Evolutionary conservation across 2,113 vertebrate species (phyloP).

Genomic region (Lathamus discolor): DNA sequence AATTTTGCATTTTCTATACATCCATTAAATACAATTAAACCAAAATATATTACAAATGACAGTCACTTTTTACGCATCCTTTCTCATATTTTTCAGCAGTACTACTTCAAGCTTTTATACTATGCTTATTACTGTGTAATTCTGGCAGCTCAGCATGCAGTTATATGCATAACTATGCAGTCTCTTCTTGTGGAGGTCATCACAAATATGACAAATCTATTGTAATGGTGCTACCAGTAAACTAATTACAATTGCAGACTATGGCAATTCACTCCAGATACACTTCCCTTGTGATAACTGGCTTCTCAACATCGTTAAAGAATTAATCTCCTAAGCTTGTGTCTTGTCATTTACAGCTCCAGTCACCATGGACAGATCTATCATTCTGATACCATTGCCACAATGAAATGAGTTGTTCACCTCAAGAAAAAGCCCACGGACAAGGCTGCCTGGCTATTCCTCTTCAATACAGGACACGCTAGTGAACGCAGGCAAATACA

Average conservation of each 20-base stretch:
- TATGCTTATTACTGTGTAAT: not conserved
- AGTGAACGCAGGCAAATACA: not conserved
- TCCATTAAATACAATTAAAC: not conserved
- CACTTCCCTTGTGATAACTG: not conserved
- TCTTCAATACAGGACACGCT: not conserved
- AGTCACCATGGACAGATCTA: not conserved
- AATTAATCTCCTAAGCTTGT: not conserved
- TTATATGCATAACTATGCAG: not conserved
- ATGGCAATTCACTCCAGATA: not conserved
- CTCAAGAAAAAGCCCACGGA: not conserved
- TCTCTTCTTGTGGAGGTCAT: not conserved
- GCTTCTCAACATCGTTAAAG: not conserved
- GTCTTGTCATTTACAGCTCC: not conserved
- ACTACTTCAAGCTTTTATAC: not conserved
- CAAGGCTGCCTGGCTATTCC: not conserved
- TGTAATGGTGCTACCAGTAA: not conserved
- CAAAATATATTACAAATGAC: not conserved
- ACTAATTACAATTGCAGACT: not conserved
- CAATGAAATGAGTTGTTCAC: not conserved
- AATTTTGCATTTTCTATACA: not conserved
- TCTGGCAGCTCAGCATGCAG: not conserved
- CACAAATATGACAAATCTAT: not conserved
- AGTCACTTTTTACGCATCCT: not conserved
- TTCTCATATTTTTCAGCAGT: not conserved
- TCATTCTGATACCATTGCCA: not conserved